Evolutionary conservation across 2,113 vertebrate species (phyloP).

Genomic region (Eulacestoma nigropectus): DNA sequence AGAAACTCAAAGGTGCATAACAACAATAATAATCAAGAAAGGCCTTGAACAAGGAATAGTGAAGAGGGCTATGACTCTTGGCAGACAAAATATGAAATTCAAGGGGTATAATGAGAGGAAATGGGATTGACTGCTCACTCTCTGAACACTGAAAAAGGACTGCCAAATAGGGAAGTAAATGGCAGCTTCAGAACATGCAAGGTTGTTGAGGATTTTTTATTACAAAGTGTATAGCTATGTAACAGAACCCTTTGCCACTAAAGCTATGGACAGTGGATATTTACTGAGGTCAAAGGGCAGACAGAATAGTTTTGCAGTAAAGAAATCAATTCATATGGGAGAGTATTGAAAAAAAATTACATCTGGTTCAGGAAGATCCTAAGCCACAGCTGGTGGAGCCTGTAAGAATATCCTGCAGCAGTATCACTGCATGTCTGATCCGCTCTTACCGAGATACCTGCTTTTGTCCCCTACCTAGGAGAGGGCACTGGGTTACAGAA

Average conservation of each 20-base stretch:
- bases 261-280: neutral
- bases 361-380: neutral
- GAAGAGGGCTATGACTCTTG: neutral
- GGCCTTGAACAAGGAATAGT: neutral
- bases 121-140: neutral
- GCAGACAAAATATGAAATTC: neutral
- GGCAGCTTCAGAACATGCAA: neutral
- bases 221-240: accelerated
- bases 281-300: neutral
- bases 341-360: neutral
- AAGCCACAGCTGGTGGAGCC: neutral
- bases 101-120: neutral
- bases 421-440: neutral
- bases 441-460: neutral
- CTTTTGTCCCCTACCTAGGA: neutral
- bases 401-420: neutral
- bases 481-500: neutral
- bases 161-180: neutral
- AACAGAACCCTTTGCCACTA: neutral
- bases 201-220: neutral
- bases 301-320: neutral
- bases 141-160: neutral
- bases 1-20: neutral
- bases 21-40: neutral
- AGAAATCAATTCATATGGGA: neutral